Evolutionary conservation across 2,797 vertebrate genomes (phyloP), one percentile per base, ranked within the genome.

Genomic region (Balearica regulorum): DNA sequence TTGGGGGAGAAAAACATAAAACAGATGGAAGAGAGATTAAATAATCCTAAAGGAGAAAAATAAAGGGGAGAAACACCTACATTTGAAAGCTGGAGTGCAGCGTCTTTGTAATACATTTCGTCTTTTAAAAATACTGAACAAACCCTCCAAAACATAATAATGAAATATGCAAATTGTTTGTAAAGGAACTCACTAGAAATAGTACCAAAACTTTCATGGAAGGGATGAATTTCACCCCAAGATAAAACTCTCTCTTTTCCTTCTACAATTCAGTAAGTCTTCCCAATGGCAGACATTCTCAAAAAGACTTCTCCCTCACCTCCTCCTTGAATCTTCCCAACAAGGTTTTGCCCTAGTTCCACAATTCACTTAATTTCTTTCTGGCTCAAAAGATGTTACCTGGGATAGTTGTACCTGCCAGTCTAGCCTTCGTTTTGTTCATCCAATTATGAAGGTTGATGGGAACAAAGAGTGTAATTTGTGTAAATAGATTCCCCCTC

Each of bases 381-480:
- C 64, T 72, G 43, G 19, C 65, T 85, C 24, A 83, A 39, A 89
- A 84, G 51, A 33, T 28, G 58, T 62, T 82, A 91, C 39, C 39
- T 64, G 51, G 33, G 17, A 91, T 73, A 83, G 84, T 2, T 62
- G 39, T 80, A 89, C 10, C 71, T 89, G 78, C 35, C 66, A 87
- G 51, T 64, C 28, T 19, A 68, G 41, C 17, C 14, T 77, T 87
- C 0, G 0, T 87, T 91, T 92, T 80, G 24, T 68, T 87, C 79
- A 87, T 57, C 48, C 71, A 85, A 7, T 95, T 91, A 92, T 41
- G 71, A 85, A 78, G 41, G 51, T 29, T 83, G 89, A 92, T 68
- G 60, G 79, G 75, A 94, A 87, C 64, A 95, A 91, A 96, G 89
- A 83, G 39, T 70, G 37, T 91, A 85, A 92, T 91, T 89, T 11